Conservation (phyloP, 2,888 invertebrate genomes). For the Piscicola geometra region DNA sequence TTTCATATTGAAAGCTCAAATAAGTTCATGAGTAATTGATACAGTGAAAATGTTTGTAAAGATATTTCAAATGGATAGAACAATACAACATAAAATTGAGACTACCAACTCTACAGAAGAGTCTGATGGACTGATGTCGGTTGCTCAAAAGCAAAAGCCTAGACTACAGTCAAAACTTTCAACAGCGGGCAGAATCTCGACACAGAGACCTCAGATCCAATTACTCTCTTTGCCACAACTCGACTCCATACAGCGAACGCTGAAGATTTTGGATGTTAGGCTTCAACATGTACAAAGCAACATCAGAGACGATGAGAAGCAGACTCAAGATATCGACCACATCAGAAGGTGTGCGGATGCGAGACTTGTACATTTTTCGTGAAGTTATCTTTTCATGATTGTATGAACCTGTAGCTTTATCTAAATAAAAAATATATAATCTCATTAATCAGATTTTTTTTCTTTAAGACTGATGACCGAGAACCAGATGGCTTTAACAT, state of each 20-base stretch:
- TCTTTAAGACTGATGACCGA: conserved; percentile 52
- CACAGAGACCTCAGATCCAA: conserved; percentile 49
- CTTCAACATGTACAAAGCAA: conserved; percentile 54
- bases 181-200: neutral
- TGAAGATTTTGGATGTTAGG: conserved; percentile 54
- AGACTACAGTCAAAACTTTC: neutral
- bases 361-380: conserved; percentile 5
- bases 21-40: too few species aligned
- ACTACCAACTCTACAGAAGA: neutral
- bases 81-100: too few species aligned
- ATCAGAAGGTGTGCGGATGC: conserved; percentile 28
- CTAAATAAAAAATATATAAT: neutral
- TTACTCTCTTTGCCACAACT: conserved; percentile 54
- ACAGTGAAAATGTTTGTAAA: too few species aligned
- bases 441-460: too few species aligned
- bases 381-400: too few species aligned
- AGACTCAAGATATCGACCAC: conserved; percentile 54
- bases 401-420: neutral
- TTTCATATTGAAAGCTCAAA: too few species aligned
- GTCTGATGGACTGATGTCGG: neutral
- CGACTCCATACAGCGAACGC: conserved; percentile 54
- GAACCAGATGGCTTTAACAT: conserved; percentile 54
- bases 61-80: too few species aligned
- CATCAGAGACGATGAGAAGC: conserved; percentile 52
- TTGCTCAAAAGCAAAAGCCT: neutral